Evolutionary conservation across 2,888 invertebrate species (phyloP).

Genomic region (Drosophila glabriapex): DNA sequence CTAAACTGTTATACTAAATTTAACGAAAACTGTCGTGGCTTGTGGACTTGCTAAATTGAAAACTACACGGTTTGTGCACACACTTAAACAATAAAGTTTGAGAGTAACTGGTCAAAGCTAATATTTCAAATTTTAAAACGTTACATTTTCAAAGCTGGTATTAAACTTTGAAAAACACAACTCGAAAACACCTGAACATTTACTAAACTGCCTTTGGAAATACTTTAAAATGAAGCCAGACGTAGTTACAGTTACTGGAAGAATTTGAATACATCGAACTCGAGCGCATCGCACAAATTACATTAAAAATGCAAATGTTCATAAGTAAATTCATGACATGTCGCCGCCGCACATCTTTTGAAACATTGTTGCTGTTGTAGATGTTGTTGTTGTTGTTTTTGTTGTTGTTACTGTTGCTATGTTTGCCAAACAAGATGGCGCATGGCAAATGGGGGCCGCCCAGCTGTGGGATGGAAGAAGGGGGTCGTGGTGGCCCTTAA

Average conservation of each 20-base stretch:
- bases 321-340: constrained; percentile 78
- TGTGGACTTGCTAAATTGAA: not conserved
- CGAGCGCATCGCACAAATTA: constrained; percentile 69
- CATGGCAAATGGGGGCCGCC: constrained; percentile 54
- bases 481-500: constrained; percentile 31
- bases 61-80: not conserved
- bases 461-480: constrained; percentile 2
- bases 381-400: constrained; percentile 34
- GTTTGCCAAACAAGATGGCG: constrained; percentile 74
- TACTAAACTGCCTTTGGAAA: not conserved
- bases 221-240: not conserved
- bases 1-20: not conserved
- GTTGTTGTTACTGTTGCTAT: constrained; percentile 38
- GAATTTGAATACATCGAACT: constrained; percentile 21
- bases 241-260: not conserved
- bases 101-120: accelerated
- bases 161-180: not conserved
- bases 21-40: not conserved
- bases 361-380: constrained; percentile 31
- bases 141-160: not conserved
- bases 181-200: not conserved
- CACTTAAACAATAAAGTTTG: not conserved
- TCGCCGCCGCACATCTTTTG: constrained; percentile 59
- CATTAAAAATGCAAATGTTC: constrained; percentile 80
- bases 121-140: not conserved